Percentiles rank a stretch among this genome's conserved stretches.
phyloP scores from a whole-genome alignment of 2,797 vertebrate species.

The Sebastes minor region DNA sequence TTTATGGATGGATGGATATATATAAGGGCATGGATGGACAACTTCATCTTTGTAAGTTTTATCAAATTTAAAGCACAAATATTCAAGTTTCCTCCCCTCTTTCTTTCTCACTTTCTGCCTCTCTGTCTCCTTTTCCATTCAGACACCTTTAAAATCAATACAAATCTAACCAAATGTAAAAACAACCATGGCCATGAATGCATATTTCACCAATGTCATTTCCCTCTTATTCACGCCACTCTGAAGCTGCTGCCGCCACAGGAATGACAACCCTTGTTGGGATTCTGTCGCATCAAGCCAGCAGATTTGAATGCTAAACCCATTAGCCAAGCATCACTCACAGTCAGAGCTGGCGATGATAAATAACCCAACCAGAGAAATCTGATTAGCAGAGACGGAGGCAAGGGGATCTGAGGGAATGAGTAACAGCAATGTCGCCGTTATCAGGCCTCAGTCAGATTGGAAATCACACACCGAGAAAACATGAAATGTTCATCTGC shows the following conservation, averaged over 20 bases:
- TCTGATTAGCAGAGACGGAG: slow-evolving; percentile 80
- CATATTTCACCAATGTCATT: slow-evolving; percentile 73
- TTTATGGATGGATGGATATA: not conserved
- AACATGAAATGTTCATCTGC: slow-evolving; percentile 78
- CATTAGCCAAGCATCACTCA: slow-evolving; percentile 84
- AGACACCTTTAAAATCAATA: slow-evolving; percentile 68
- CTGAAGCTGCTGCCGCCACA: slow-evolving; percentile 63
- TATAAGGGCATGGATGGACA: slow-evolving; percentile 3
- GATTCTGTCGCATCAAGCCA: slow-evolving; percentile 77
- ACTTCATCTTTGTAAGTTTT: slow-evolving; percentile 9
- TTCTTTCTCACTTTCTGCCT: not conserved
- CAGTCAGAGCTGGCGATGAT: slow-evolving; percentile 81
- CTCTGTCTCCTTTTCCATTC: slow-evolving; percentile 35
- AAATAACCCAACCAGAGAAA: slow-evolving; percentile 83
- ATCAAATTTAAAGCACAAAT: slow-evolving; percentile 14
- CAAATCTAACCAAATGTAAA: slow-evolving; percentile 63
- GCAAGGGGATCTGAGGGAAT: slow-evolving; percentile 79
- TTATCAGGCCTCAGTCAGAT: slow-evolving; percentile 80
- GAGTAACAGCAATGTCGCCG: slow-evolving; percentile 73
- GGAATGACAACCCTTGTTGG: slow-evolving; percentile 79
- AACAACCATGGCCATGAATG: slow-evolving; percentile 63
- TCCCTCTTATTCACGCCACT: slow-evolving; percentile 67
- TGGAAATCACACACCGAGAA: slow-evolving; percentile 79
- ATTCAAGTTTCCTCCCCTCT: not conserved
- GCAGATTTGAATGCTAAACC: slow-evolving; percentile 84